A percentile compares a stretch with the other conserved stretches of the same genome.
Evolutionary conservation across 2,113 vertebrate species (phyloP).

Genomic region (Isurus oxyrinchus): DNA sequence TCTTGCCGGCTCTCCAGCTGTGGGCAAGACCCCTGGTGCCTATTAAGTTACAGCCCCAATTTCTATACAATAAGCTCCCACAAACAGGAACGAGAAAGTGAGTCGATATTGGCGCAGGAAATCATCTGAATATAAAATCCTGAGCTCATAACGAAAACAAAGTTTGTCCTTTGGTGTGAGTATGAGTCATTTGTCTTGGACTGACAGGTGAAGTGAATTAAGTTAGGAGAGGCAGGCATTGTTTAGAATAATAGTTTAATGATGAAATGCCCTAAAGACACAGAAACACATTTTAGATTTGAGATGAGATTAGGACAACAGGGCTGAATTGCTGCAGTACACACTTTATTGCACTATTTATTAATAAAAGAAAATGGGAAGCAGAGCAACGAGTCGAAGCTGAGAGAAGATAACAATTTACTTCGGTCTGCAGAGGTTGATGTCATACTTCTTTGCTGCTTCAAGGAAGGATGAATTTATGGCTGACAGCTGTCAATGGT

Average conservation of each 20-base stretch:
- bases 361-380: not conserved
- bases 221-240: not conserved
- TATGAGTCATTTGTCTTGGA: not conserved
- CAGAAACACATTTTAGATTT: not conserved
- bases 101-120: not conserved
- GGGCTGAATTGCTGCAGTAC: not conserved
- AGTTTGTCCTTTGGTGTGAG: not conserved
- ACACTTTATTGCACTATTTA: not conserved
- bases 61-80: not conserved
- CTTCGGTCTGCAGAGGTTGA: not conserved
- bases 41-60: not conserved
- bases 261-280: not conserved
- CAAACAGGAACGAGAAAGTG: not conserved
- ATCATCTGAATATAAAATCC: not conserved
- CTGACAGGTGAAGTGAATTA: not conserved
- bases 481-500: conserved; percentile 52
- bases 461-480: conserved; percentile 42
- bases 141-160: not conserved
- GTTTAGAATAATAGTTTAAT: conserved; percentile 20
- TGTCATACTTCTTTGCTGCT: conserved; percentile 43
- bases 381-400: not conserved
- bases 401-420: not conserved
- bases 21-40: too few species aligned
- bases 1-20: not conserved
- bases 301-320: not conserved